Percentiles rank a stretch among this genome's conserved stretches.
phyloP scores from a whole-genome alignment of 2,888 invertebrate species.

The Nephrocerus scutellatus region DNA sequence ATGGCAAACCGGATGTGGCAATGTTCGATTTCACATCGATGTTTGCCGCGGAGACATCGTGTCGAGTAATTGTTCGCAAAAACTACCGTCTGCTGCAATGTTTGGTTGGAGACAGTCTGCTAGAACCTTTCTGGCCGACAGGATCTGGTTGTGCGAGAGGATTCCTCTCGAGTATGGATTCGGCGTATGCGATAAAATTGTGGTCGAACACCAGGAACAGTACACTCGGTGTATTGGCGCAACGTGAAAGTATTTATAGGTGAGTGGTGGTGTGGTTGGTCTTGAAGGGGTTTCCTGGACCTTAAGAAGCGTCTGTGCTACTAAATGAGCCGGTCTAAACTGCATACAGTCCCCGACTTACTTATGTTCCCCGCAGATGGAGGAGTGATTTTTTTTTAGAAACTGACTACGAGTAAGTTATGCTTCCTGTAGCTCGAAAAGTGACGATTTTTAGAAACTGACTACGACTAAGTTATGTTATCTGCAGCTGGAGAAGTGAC shows the following conservation, averaged over 20 bases:
- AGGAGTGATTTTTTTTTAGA: too few relatives aligned
- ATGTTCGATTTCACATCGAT: constrained; percentile 99
- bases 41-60: constrained; percentile 95
- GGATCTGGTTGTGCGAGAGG: constrained; percentile 98
- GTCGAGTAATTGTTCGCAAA: constrained; percentile 64
- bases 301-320: background rate
- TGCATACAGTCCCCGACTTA: background rate
- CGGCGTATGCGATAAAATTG: constrained; percentile 87
- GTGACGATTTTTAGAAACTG: too few relatives aligned
- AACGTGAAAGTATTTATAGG: constrained; percentile 89
- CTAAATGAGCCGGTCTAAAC: background rate
- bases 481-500: too few relatives aligned
- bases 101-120: constrained; percentile 90
- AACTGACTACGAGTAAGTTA: too few relatives aligned
- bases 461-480: too few relatives aligned
- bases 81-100: constrained; percentile 79
- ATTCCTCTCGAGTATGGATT: constrained; percentile 91
- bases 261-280: constrained; percentile 37
- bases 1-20: constrained; percentile 94
- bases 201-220: constrained; percentile 65
- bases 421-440: too few relatives aligned
- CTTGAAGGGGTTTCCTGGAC: background rate
- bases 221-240: constrained; percentile 75
- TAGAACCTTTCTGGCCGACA: constrained; percentile 99
- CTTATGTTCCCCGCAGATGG: too few relatives aligned